Evolutionary conservation across 2,113 vertebrate genomes (phyloP).

Genomic region (Platycercus adscitus): DNA sequence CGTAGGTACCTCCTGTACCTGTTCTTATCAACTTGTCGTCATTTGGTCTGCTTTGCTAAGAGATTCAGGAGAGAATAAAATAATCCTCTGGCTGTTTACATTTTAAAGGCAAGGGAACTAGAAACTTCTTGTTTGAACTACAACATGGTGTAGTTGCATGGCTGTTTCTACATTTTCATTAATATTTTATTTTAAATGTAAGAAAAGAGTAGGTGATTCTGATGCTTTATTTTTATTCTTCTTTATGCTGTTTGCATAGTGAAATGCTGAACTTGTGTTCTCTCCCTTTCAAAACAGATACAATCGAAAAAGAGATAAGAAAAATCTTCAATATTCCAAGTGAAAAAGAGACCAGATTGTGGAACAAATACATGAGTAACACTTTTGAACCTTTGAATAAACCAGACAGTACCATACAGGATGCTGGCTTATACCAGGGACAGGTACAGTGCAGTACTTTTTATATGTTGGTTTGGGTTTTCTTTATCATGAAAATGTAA

Average conservation of each 20-base stretch:
- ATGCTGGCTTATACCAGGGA: slow-evolving; percentile 97
- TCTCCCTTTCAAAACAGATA: slow-evolving; percentile 80
- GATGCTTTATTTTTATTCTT: not conserved
- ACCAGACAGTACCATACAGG: slow-evolving; percentile 98
- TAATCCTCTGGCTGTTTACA: not conserved
- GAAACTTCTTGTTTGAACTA: not conserved
- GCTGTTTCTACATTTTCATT: not conserved
- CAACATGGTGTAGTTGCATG: not conserved
- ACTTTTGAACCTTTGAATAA: slow-evolving; percentile 98
- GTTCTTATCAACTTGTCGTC: not conserved
- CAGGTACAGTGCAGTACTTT: slow-evolving; percentile 82
- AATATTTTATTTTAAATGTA: not conserved
- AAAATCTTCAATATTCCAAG: slow-evolving; percentile 96
- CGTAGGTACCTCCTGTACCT: not conserved
- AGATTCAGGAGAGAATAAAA: not conserved
- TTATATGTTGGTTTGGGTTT: not conserved
- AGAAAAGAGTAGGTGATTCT: not conserved
- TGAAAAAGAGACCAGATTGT: slow-evolving; percentile 96
- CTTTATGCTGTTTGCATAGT: not conserved
- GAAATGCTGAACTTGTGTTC: slow-evolving; percentile 14
- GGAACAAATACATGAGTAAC: slow-evolving; percentile 99
- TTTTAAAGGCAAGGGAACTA: not conserved
- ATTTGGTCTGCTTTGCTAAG: not conserved
- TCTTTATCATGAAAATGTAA: not conserved
- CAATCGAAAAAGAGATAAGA: slow-evolving; percentile 98